Conservation (phyloP, 2,888 invertebrate genomes). For the Parasteatoda lunata region DNA sequence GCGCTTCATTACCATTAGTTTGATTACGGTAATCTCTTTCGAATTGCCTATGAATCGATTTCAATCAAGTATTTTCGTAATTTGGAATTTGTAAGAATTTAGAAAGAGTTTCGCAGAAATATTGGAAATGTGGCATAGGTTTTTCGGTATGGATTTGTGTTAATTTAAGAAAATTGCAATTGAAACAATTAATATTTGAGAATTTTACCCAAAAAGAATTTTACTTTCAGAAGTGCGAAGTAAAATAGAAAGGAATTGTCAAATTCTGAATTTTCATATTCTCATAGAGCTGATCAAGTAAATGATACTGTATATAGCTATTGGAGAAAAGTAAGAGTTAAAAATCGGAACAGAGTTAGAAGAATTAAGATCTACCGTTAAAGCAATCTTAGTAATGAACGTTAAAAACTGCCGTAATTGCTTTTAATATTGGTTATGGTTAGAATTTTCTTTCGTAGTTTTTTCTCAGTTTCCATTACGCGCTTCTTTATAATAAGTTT, state of each 20-base stretch:
- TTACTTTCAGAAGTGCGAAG: not conserved
- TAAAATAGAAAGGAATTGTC: slow-evolving; percentile 2
- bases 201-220: too few relatives aligned
- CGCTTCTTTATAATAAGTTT: too few relatives aligned
- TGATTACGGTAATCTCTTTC: not conserved
- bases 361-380: slow-evolving; percentile 34
- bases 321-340: slow-evolving; percentile 10
- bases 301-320: slow-evolving; percentile 40
- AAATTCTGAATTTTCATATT: slow-evolving; percentile 12
- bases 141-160: too few relatives aligned
- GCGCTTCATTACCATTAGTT: not conserved
- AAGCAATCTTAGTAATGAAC: too few relatives aligned
- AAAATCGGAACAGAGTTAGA: not conserved
- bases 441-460: too few relatives aligned
- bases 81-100: not conserved
- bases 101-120: too few relatives aligned
- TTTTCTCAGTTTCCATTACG: too few relatives aligned
- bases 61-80: not conserved
- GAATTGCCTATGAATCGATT: not conserved
- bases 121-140: too few relatives aligned
- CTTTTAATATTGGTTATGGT: too few relatives aligned
- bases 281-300: slow-evolving; percentile 38
- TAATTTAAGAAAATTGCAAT: too few relatives aligned
- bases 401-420: too few relatives aligned
- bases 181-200: too few relatives aligned